A percentile compares a stretch with the other conserved stretches of the same genome.
Evolutionary conservation across 2,888 invertebrate genomes (phyloP).

Genomic region (Pachliopta kotzebuea): DNA sequence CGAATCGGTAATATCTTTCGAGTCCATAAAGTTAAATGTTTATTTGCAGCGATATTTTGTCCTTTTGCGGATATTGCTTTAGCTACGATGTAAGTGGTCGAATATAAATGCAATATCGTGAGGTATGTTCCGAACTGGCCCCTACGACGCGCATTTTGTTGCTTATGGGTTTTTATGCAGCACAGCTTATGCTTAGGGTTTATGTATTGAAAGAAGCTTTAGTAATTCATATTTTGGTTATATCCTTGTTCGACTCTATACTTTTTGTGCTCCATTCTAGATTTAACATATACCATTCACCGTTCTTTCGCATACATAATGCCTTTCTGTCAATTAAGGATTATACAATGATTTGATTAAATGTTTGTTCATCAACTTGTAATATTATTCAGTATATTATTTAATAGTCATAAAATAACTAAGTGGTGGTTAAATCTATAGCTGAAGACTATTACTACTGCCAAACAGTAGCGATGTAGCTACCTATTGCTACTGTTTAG

Average conservation of each 20-base stretch:
- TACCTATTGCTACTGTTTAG: too few relatives aligned
- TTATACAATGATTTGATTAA: too few relatives aligned
- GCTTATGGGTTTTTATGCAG: not conserved
- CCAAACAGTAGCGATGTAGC: too few relatives aligned
- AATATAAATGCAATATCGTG: constrained; percentile 30
- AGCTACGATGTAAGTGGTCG: constrained; percentile 55
- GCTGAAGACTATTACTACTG: too few relatives aligned
- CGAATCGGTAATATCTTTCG: constrained; percentile 80
- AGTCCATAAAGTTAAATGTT: constrained; percentile 80
- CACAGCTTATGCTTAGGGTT: not conserved
- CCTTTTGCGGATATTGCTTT: constrained; percentile 77
- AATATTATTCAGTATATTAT: too few relatives aligned
- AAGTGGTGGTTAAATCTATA: too few relatives aligned
- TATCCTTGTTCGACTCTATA: not conserved
- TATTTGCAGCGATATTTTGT: constrained; percentile 80
- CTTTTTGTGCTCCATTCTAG: not conserved
- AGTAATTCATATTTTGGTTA: not conserved
- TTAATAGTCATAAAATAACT: too few relatives aligned
- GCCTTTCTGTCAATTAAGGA: too few relatives aligned
- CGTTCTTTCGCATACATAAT: too few relatives aligned
- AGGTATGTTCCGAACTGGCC: constrained; percentile 18
- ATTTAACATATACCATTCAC: too few relatives aligned
- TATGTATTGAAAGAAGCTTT: not conserved
- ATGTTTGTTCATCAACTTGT: too few relatives aligned
- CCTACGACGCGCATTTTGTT: not conserved